Conservation (phyloP, 1,140 invertebrate genomes). For the Drosophila trapezifrons region DNA sequence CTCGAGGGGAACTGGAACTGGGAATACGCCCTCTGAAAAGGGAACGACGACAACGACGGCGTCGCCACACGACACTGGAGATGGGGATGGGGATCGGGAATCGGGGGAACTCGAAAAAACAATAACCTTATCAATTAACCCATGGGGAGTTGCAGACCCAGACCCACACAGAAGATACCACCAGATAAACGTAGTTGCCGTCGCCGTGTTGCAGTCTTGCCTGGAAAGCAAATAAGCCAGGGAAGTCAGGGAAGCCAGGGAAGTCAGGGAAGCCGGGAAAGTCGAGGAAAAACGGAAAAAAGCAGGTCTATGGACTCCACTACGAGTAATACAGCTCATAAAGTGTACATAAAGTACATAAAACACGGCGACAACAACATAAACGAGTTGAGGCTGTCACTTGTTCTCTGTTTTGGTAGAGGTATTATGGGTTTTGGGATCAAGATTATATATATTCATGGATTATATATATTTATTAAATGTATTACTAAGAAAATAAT, state of each 20-base stretch:
- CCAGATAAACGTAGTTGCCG: constrained; percentile 17
- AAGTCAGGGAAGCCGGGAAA: background rate
- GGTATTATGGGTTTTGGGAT: constrained; percentile 8
- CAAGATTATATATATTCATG: background rate
- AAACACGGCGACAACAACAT: constrained; percentile 59
- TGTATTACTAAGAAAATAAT: no score
- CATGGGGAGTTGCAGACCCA: constrained; percentile 31
- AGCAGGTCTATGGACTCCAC: constrained; percentile 65
- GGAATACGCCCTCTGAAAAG: constrained; percentile 31
- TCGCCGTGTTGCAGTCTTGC: constrained; percentile 37
- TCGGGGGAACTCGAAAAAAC: constrained; percentile 21
- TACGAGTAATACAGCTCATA: constrained; percentile 70
- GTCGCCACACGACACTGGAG: background rate
- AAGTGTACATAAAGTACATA: constrained; percentile 76
- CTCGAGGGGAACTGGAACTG: constrained; percentile 3
- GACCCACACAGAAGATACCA: constrained; percentile 16
- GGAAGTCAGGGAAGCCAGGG: background rate
- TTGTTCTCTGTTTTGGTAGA: background rate
- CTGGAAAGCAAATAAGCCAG: constrained; percentile 64
- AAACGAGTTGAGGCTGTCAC: constrained; percentile 57
- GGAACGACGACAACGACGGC: background rate
- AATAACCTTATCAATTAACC: constrained; percentile 54
- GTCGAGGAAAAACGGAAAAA: constrained; percentile 7
- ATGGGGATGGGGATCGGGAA: no score
- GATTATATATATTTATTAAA: background rate